phyloP scores from a whole-genome alignment of 2,113 vertebrate species.

The Delphinus delphis region DNA sequence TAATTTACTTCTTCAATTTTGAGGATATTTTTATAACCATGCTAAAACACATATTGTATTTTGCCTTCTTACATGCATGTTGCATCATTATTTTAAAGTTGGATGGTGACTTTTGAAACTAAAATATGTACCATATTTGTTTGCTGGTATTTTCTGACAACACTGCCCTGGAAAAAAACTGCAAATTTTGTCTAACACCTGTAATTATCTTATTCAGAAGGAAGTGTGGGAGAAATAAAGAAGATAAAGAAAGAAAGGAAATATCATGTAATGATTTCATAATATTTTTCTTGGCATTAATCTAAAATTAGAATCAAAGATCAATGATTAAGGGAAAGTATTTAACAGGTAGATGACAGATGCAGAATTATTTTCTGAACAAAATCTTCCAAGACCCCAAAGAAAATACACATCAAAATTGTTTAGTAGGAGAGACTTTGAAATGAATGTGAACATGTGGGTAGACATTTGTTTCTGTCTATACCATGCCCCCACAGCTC shows the following conservation, averaged over 20 bases:
- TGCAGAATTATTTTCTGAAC: background rate
- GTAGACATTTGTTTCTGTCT: background rate
- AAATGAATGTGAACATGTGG: background rate
- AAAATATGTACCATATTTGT: background rate
- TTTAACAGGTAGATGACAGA: background rate
- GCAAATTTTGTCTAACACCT: background rate
- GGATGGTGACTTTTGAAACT: background rate
- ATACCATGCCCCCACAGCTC: accelerated
- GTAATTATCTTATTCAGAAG: background rate
- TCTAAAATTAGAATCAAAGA: background rate
- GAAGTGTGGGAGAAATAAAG: background rate
- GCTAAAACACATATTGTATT: background rate
- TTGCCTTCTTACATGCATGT: background rate
- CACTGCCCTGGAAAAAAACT: background rate
- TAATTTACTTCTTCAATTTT: background rate
- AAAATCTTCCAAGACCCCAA: background rate
- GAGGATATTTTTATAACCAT: background rate
- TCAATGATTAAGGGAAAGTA: background rate
- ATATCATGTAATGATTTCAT: background rate
- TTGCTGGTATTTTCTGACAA: background rate
- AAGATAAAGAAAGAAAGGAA: background rate
- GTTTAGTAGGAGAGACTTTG: background rate
- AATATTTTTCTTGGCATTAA: background rate
- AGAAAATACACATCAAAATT: background rate
- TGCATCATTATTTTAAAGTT: background rate